phyloP scores from a whole-genome alignment of 2,797 vertebrate species.

The Xyrichtys novacula region DNA sequence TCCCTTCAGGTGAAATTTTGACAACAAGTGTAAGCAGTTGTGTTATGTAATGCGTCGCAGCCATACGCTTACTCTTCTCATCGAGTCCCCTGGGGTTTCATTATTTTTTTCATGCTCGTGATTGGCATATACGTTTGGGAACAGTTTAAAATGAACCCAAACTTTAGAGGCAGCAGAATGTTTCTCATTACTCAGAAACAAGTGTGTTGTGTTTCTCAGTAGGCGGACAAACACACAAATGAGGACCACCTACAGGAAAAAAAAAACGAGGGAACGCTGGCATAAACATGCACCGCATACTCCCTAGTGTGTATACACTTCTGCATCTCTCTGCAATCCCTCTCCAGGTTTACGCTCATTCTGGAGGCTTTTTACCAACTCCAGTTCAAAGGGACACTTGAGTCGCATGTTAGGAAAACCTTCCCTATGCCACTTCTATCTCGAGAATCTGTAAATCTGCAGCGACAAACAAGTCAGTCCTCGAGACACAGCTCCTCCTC shows the following conservation, averaged over 20 bases:
- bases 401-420: constrained; percentile 48
- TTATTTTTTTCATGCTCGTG: constrained; percentile 53
- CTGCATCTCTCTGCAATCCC: constrained; percentile 16
- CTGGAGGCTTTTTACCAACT: constrained; percentile 56
- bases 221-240: constrained; percentile 68
- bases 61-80: constrained; percentile 27
- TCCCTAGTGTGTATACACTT: constrained; percentile 55
- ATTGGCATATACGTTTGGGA: constrained; percentile 64
- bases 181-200: constrained; percentile 66
- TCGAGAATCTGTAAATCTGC: constrained; percentile 65
- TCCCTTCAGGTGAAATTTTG: constrained; percentile 58
- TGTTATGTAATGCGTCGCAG: constrained; percentile 60
- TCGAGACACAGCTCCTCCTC: constrained; percentile 48
- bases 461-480: constrained; percentile 41
- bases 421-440: constrained; percentile 41
- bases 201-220: constrained; percentile 54
- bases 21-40: constrained; percentile 39
- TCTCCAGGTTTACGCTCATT: constrained; percentile 46
- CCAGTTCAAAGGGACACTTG: constrained; percentile 65
- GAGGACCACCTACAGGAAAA: constrained; percentile 68
- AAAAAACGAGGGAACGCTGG: constrained; percentile 44
- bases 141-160: constrained; percentile 51
- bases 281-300: constrained; percentile 61
- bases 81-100: constrained; percentile 56
- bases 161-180: constrained; percentile 58